phyloP scores from a whole-genome alignment of 2,113 vertebrate genomes.

The Anas platyrhynchos region DNA sequence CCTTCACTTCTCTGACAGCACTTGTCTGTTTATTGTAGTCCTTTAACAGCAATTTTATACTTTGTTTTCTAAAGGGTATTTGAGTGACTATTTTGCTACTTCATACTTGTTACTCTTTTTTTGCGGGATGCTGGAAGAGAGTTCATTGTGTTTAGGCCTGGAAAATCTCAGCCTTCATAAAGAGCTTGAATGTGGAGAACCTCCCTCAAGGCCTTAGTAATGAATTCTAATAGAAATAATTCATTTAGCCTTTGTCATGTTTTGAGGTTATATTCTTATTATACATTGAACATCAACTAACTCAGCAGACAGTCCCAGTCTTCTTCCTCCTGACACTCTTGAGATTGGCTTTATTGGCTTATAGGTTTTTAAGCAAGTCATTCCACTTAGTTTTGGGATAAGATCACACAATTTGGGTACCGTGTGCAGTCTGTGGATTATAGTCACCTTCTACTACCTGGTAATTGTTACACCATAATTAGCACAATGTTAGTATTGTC shows the following conservation, averaged over 20 bases:
- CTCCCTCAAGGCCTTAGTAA: not conserved
- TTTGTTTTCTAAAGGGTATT: not conserved
- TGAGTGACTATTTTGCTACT: not conserved
- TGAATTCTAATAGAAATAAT: not conserved
- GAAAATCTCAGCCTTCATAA: not conserved
- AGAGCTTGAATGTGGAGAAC: not conserved
- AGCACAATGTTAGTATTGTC: not conserved
- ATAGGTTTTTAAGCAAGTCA: not conserved
- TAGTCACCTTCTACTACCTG: not conserved
- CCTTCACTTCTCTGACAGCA: not conserved
- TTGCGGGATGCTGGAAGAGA: fast-evolving
- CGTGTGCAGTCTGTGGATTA: not conserved
- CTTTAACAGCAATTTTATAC: not conserved
- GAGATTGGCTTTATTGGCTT: not conserved
- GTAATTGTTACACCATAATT: not conserved
- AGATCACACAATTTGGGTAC: not conserved
- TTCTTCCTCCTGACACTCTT: not conserved
- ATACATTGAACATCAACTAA: not conserved
- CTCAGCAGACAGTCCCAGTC: not conserved
- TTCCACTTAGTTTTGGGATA: not conserved
- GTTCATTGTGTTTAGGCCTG: not conserved
- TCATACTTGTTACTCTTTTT: fast-evolving
- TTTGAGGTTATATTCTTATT: not conserved
- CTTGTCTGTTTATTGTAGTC: not conserved
- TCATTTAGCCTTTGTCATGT: not conserved